Conservation (phyloP, 2,797 vertebrate genomes). For the Ibycter americanus region DNA sequence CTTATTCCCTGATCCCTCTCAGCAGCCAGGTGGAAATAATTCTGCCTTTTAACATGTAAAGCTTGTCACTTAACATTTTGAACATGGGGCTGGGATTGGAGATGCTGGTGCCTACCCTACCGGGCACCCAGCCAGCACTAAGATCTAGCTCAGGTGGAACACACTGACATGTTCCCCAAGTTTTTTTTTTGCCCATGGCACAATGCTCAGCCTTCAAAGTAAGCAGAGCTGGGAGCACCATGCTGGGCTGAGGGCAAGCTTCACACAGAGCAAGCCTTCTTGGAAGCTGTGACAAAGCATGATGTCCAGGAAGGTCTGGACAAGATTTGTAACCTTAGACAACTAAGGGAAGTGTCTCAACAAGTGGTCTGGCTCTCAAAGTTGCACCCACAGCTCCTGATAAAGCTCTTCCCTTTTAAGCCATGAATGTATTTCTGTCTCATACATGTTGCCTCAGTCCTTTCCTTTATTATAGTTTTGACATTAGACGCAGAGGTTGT, state of each 20-base stretch:
- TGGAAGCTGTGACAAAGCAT: neutral
- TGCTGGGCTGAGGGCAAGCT: neutral
- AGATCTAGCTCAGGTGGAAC: neutral
- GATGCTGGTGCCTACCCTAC: fast-evolving
- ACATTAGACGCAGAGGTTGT: neutral
- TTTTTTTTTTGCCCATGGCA: neutral
- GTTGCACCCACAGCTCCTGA: neutral
- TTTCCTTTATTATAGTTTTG: neutral
- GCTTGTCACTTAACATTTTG: neutral
- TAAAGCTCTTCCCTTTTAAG: neutral
- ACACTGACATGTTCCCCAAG: neutral
- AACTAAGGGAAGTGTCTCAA: neutral
- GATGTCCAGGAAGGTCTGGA: neutral
- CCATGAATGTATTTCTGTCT: neutral
- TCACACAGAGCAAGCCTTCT: neutral
- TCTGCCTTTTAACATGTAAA: constrained; percentile 16
- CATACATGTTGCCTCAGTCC: neutral
- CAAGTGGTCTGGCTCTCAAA: neutral
- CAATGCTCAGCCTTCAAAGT: neutral
- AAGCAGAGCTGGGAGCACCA: neutral
- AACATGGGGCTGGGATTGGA: neutral
- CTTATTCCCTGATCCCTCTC: neutral
- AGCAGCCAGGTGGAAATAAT: constrained; percentile 34
- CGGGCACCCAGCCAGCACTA: neutral
- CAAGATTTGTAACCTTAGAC: neutral